phyloP scores from a whole-genome alignment of 2,888 invertebrate species.

The Cantharis flavilabris region DNA sequence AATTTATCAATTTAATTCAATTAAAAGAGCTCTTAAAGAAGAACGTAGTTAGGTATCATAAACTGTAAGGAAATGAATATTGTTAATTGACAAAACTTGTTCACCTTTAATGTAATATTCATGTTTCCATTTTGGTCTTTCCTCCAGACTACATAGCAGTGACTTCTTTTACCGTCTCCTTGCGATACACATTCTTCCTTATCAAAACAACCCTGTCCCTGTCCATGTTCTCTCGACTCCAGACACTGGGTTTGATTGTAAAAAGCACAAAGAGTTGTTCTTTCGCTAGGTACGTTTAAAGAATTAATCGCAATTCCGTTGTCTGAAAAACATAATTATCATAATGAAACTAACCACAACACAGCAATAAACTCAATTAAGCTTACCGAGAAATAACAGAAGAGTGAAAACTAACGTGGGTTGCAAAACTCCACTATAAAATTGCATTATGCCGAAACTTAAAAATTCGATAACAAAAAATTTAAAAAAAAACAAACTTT shows the following conservation, averaged over 20 bases:
- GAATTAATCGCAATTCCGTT: constrained; percentile 33
- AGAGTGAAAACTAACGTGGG: constrained; percentile 16
- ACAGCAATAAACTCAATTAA: constrained; percentile 15
- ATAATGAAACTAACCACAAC: constrained; percentile 8
- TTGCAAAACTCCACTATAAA: background rate
- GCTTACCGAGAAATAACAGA: constrained; percentile 25
- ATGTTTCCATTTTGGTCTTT: constrained; percentile 66
- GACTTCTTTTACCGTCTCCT: constrained; percentile 66
- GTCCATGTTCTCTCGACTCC: constrained; percentile 52
- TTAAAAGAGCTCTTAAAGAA: background rate
- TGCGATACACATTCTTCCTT: constrained; percentile 69
- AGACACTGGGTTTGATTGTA: constrained; percentile 65
- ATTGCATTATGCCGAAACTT: background rate
- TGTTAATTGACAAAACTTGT: background rate
- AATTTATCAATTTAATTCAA: background rate
- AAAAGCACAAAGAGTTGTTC: constrained; percentile 68
- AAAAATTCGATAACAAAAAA: background rate
- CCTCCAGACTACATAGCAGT: constrained; percentile 86
- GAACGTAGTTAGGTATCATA: background rate
- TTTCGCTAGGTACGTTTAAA: constrained; percentile 31
- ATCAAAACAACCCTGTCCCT: constrained; percentile 56
- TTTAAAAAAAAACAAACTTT: constrained; percentile 5
- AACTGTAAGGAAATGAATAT: background rate
- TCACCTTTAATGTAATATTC: constrained; percentile 50
- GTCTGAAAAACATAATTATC: constrained; percentile 16